Base-by-base conservation (phyloP, 2,888 invertebrate species). In the Caenorhabditis imperialis region DNA sequence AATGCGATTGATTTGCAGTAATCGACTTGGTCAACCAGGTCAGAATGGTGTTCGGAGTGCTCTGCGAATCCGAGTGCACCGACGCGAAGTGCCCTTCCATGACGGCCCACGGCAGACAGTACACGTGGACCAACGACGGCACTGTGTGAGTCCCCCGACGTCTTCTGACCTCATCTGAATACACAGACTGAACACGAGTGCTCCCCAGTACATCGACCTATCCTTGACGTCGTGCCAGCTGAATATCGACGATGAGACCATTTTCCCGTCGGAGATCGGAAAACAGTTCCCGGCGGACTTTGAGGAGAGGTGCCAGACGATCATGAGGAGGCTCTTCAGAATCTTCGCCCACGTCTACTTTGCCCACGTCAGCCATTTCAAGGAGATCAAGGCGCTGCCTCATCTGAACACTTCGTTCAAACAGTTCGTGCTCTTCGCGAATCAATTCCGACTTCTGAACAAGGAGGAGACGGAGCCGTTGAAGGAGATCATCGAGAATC, bases 191-290 rank as follows among this genome's bases (percentile, higher is more conserved):
- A 60, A 71, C 33, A 78, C 78, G n/a, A 63, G 67, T 53, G 80
- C 80, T 20, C 75, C 80, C 0, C 54, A 51, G 35, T 99, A 99
- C 90, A 98, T 99, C 85, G 98, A 99, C 90, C 98, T 96, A 90
- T 91, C 99, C 82, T 96, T 99, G 96, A 96, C 97, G 22, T 98
- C 97, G 96, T 97, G 98, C 67, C 99, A 99, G 90, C 97, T 98
- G 90, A 98, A 99, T 89, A 91, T 99, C 76, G 99, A 99, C 88
- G 98, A 99, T 88, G 99, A 99, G 90, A 94, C 94, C 12, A 90
- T 98, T 37, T 99, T 65, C 33, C 69, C 71, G 22, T 54, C 71
- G 0, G 61, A 67, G 55, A 63, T 71, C 14, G 72, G 86, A 42
- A 79, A 81, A 60, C 75, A 77, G 12, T 87, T 87, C 42, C 86